A percentile compares a stretch with the other conserved stretches of the same genome.
phyloP scores from a whole-genome alignment of 2,888 invertebrate species.

The Drosophila hawaiiensis region DNA sequence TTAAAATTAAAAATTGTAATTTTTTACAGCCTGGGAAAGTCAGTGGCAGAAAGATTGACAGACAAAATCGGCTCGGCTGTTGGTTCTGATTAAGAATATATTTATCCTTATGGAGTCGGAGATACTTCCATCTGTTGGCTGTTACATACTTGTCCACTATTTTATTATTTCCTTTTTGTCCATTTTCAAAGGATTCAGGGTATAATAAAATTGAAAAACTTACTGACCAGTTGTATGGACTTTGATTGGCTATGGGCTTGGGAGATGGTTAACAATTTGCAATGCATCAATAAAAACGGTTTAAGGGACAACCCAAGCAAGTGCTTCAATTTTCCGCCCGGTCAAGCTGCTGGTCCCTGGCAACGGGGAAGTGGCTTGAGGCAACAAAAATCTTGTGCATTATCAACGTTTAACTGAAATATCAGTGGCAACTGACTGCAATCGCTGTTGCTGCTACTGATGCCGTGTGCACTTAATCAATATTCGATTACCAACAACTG shows the following conservation, averaged over 20 bases:
- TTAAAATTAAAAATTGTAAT: not conserved
- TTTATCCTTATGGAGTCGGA: not conserved
- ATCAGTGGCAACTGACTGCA: constrained; percentile 55
- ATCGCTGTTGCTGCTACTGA: not conserved
- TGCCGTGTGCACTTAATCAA: constrained; percentile 71
- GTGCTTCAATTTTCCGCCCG: constrained; percentile 78
- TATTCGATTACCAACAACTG: constrained; percentile 71
- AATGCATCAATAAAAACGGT: constrained; percentile 51
- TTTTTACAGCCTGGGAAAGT: not conserved
- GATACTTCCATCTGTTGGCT: not conserved
- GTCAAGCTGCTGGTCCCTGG: constrained; percentile 55
- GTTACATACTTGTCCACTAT: not conserved
- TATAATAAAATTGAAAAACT: constrained; percentile 11
- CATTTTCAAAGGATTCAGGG: not conserved
- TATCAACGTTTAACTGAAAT: constrained; percentile 78
- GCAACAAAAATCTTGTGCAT: constrained; percentile 59
- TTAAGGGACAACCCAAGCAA: constrained; percentile 47
- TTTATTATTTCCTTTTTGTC: not conserved
- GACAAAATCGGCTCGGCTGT: not conserved
- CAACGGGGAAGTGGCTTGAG: constrained; percentile 22
- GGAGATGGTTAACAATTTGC: constrained; percentile 44
- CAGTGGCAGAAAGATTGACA: not conserved
- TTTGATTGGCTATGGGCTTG: not conserved
- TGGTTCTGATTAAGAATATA: not conserved
- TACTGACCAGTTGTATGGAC: constrained; percentile 34